Evolutionary conservation across 2,797 vertebrate species (phyloP).

Genomic region (Lithobates pipiens): DNA sequence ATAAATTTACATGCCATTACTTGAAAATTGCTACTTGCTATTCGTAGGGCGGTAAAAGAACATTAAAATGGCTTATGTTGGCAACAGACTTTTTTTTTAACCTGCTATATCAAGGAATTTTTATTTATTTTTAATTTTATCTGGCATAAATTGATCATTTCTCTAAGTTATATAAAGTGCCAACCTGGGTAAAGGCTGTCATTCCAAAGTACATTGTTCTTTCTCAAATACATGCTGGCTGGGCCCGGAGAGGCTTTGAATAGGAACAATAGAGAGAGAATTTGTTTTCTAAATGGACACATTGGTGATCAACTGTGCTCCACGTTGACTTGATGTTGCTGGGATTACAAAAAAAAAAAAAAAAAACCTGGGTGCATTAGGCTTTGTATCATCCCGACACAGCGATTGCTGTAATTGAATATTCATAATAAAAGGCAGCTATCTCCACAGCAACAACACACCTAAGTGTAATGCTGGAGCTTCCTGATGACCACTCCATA

Average conservation of each 20-base stretch:
- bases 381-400: conserved; percentile 37
- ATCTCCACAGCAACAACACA: conserved; percentile 58
- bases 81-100: neutral
- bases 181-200: conserved; percentile 48
- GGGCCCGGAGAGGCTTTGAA: conserved; percentile 24
- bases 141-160: conserved; percentile 70
- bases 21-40: conserved; percentile 81
- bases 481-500: conserved; percentile 51
- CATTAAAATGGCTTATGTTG: conserved; percentile 1
- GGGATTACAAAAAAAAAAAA: conserved; percentile 35
- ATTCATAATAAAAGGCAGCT: conserved; percentile 58
- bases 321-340: conserved; percentile 46
- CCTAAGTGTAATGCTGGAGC: conserved; percentile 46
- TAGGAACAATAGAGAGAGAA: conserved; percentile 43
- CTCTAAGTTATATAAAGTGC: conserved; percentile 62
- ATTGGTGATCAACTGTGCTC: conserved; percentile 26
- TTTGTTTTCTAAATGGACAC: conserved; percentile 46
- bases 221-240: conserved; percentile 28
- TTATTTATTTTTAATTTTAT: neutral
- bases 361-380: conserved; percentile 56
- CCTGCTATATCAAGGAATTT: neutral
- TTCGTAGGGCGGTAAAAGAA: conserved; percentile 72
- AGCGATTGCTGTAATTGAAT: conserved; percentile 54
- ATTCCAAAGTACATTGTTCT: conserved; percentile 45
- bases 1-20: conserved; percentile 81